phyloP scores from a whole-genome alignment of 92 coral and sea anemone genomes.

The Parazoanthus swiftii region DNA sequence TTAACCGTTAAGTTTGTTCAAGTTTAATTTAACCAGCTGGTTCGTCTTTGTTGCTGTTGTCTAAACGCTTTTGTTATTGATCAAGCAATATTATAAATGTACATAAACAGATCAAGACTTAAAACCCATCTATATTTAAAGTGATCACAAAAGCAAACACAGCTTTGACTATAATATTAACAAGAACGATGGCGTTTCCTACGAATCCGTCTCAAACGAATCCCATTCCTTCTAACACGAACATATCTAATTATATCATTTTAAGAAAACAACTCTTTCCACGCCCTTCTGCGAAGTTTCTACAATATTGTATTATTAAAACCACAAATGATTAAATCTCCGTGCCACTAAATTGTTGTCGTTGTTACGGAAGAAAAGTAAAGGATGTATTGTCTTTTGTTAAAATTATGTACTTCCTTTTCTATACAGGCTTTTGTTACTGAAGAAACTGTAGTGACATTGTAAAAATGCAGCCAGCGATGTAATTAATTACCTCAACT shows the following conservation, averaged over 20 bases:
- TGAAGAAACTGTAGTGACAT: not conserved
- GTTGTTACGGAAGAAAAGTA: not conserved
- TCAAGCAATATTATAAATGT: not conserved
- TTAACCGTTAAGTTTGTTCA: not conserved
- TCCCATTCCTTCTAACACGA: too few species aligned
- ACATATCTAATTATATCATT: too few species aligned
- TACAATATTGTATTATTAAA: not conserved
- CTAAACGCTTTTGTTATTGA: not conserved
- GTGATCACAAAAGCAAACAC: not conserved
- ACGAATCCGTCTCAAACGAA: too few species aligned
- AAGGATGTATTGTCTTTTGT: not conserved
- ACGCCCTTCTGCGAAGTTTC: too few species aligned
- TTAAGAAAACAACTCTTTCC: too few species aligned
- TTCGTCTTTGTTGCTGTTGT: not conserved
- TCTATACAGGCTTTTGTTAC: not conserved
- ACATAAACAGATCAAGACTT: not conserved
- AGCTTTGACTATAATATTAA: not conserved
- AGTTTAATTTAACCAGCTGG: not conserved
- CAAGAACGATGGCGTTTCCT: not conserved
- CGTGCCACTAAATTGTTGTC: not conserved
- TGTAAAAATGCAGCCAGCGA: not conserved
- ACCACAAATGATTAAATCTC: too few species aligned
- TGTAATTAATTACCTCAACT: constrained; percentile 24
- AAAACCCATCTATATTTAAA: not conserved
- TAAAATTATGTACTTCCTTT: not conserved